Evolutionary conservation across 2,797 vertebrate species (phyloP).

Genomic region (Characodon lateralis): DNA sequence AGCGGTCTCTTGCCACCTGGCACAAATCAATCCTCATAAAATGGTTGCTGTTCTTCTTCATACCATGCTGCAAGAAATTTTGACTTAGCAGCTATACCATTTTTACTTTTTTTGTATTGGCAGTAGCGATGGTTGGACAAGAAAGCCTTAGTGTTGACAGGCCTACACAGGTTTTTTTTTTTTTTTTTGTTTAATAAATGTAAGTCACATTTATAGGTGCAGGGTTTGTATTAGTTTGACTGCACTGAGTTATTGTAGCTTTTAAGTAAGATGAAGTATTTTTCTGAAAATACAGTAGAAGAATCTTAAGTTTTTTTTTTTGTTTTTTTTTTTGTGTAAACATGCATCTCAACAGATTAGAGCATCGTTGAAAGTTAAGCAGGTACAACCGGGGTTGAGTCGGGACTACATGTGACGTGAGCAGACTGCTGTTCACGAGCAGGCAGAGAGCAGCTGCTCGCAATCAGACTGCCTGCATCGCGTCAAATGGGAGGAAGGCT

Average conservation of each 20-base stretch:
- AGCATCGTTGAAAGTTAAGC: not conserved
- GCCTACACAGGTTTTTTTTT: too few species aligned
- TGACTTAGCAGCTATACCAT: not conserved
- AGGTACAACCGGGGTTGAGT: too few species aligned
- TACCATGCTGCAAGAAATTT: not conserved
- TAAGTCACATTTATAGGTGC: not conserved
- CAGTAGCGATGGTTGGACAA: not conserved
- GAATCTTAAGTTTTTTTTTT: not conserved
- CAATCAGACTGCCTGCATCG: too few species aligned
- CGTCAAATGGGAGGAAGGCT: too few species aligned
- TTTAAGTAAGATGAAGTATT: too few species aligned
- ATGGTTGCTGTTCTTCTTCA: constrained; percentile 12
- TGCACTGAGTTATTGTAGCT: not conserved
- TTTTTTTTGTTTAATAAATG: too few species aligned
- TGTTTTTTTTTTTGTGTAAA: not conserved
- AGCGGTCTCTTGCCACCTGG: constrained; percentile 6
- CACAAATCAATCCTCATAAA: constrained; percentile 8
- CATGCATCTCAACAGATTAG: not conserved
- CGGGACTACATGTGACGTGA: too few species aligned
- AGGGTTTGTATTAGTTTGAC: not conserved
- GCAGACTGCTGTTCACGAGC: too few species aligned
- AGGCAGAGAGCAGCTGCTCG: too few species aligned
- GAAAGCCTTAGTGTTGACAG: too few species aligned
- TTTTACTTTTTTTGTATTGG: not conserved
- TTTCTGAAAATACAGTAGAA: not conserved